phyloP scores from a whole-genome alignment of 2,113 vertebrate genomes.

The Odontesthes bonariensis region DNA sequence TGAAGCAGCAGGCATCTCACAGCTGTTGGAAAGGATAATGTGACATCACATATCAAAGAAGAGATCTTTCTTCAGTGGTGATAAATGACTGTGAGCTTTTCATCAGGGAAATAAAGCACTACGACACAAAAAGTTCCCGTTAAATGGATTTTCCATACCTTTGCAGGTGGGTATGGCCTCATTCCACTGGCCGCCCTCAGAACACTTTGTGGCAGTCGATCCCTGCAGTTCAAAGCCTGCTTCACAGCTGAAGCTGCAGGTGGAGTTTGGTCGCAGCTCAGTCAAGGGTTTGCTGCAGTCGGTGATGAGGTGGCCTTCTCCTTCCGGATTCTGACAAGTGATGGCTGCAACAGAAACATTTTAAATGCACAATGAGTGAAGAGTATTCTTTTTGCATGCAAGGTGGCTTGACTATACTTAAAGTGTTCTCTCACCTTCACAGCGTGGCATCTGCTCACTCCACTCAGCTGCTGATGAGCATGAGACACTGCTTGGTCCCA shows the following conservation, averaged over 20 bases:
- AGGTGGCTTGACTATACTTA: not conserved
- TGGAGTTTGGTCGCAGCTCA: conserved; percentile 36
- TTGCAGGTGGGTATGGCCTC: conserved; percentile 56
- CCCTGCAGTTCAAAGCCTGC: conserved; percentile 67
- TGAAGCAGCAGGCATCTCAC: conserved; percentile 63
- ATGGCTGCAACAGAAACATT: conserved; percentile 51
- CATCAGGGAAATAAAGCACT: not conserved
- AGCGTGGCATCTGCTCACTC: conserved; percentile 78
- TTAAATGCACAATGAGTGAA: not conserved
- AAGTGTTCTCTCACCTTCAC: conserved; percentile 77
- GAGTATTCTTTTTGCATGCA: not conserved
- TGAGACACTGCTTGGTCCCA: conserved; percentile 65
- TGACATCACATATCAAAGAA: not conserved
- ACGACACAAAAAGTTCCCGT: not conserved
- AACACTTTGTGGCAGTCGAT: conserved; percentile 38
- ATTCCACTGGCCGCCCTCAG: conserved; percentile 60
- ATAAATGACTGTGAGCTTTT: not conserved
- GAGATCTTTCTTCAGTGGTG: not conserved
- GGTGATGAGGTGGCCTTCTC: conserved; percentile 25
- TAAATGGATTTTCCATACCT: conserved; percentile 38
- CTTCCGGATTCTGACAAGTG: conserved; percentile 58
- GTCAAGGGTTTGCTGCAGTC: conserved; percentile 47
- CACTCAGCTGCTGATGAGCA: conserved; percentile 80
- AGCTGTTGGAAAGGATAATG: conserved; percentile 42
- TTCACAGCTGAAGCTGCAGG: conserved; percentile 70